Evolutionary conservation across 2,888 invertebrate species (phyloP).

Genomic region (Caenorhabditis sp.): DNA sequence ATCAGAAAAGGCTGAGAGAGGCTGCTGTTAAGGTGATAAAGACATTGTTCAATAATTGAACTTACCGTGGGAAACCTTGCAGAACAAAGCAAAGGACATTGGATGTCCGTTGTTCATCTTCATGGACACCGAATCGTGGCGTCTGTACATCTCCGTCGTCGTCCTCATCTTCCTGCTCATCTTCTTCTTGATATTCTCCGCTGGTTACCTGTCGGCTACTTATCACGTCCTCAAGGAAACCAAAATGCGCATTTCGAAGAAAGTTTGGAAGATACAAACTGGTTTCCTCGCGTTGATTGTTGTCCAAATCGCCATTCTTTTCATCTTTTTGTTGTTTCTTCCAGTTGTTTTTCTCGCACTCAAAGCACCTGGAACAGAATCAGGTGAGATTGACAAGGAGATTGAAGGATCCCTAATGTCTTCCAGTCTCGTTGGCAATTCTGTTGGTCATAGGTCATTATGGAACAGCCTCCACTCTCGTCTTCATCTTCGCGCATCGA

Average conservation of each 20-base stretch:
- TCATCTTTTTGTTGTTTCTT: slow-evolving; percentile 41
- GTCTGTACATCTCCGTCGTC: slow-evolving; percentile 21
- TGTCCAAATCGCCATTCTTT: slow-evolving; percentile 30
- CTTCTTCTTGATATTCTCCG: slow-evolving; percentile 30
- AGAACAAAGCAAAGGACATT: slow-evolving; percentile 21
- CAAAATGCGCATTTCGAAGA: slow-evolving; percentile 28
- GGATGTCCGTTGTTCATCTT: slow-evolving; percentile 27
- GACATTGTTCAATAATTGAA: too few relatives aligned
- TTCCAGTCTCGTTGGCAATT: slow-evolving; percentile 33
- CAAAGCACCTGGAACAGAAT: slow-evolving; percentile 33
- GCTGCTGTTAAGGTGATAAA: slow-evolving; percentile 13
- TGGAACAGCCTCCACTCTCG: slow-evolving; percentile 36
- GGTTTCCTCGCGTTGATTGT: slow-evolving; percentile 27
- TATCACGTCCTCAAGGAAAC: slow-evolving; percentile 37
- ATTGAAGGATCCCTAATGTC: neutral
- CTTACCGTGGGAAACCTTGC: too few relatives aligned
- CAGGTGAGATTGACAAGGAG: slow-evolving; percentile 10
- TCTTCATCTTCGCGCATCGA: slow-evolving; percentile 48
- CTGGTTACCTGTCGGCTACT: slow-evolving; percentile 21
- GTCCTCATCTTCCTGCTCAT: slow-evolving; percentile 33
- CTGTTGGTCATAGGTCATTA: slow-evolving; percentile 44
- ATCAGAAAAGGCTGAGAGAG: slow-evolving; percentile 19
- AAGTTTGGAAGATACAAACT: slow-evolving; percentile 37
- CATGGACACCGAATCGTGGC: slow-evolving; percentile 39
- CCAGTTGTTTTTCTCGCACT: slow-evolving; percentile 14